Base-by-base conservation (phyloP, 2,888 invertebrate genomes). In the Agrotis ipsilon region DNA sequence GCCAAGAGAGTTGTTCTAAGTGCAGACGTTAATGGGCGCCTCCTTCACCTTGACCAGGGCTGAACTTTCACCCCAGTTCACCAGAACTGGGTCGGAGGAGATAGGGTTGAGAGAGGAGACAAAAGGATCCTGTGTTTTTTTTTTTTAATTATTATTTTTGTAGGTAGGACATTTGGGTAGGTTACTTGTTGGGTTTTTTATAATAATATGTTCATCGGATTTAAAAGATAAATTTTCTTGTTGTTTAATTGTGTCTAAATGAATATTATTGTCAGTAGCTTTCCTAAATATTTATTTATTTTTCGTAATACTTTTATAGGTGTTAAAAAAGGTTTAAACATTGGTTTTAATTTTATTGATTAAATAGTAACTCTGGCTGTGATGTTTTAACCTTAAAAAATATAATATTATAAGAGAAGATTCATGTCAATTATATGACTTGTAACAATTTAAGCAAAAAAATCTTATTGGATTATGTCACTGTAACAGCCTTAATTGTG, bases 31-130 rank as follows among this genome's bases (percentile, higher is more conserved):
- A 95, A 95, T 95, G 94, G 91, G 88, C 88, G 90, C 87, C 91
- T 89, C 90, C 92, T 92, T 94, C 94, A 95, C 96, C 96, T 95
- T 96, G 96, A 95, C 96, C 96, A 95, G 86, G 72, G 79, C 87
- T 93, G 93, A 95, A 94, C 95, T 93, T 92, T 93, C 91, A 92
- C 92, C 93, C 94, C 92, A 94, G 91, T 94, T 93, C 88, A 87
- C 19, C 83, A 85, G 80, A 89, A 84, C 76, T 90, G 78, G 90
- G 91, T 88, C 90, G 85, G 48, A 58, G 7, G 43, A 63, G 82
- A 83, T 86, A 82, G 87, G 88, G 87, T 85, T 88, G 82, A 80
- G 71, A 69, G 73, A 52, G 65, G 72, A 72, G 71, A 82, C 83
- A 82, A 80, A 58, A 68, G 55, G 24, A 46, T 57, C 19, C 18